Conservation (phyloP, 2,888 invertebrate species). For the Hydrotaea cyrtoneurina region DNA sequence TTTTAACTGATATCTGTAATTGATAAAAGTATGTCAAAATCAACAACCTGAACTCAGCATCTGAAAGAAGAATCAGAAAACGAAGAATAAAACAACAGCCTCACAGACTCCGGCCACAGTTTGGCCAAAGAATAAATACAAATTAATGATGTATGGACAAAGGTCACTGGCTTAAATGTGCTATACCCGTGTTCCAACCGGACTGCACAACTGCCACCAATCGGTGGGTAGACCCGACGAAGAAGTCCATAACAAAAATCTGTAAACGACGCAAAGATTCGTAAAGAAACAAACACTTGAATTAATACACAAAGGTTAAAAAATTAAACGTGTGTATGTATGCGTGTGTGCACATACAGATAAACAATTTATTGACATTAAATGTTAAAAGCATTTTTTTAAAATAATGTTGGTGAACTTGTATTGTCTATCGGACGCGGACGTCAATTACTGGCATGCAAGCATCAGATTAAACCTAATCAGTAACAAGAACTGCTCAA, state of each 20-base stretch:
- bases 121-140: not conserved
- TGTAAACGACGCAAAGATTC: not conserved
- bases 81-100: not conserved
- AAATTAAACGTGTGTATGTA: no score
- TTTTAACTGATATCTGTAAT: not conserved
- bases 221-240: not conserved
- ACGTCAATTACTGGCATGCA: not conserved
- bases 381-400: not conserved
- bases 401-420: not conserved
- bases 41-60: not conserved
- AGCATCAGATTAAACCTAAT: not conserved
- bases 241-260: not conserved
- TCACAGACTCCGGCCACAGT: not conserved
- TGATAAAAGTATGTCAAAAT: slow-evolving; percentile 21
- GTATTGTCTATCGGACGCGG: not conserved
- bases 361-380: no score
- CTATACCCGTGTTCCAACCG: not conserved
- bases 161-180: not conserved
- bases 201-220: not conserved
- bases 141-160: slow-evolving; percentile 11
- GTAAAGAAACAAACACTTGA: no score
- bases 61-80: not conserved
- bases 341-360: no score
- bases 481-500: not conserved
- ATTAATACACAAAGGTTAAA: no score